phyloP scores from a whole-genome alignment of 2,888 invertebrate genomes.

The Amblyteles armatorius region DNA sequence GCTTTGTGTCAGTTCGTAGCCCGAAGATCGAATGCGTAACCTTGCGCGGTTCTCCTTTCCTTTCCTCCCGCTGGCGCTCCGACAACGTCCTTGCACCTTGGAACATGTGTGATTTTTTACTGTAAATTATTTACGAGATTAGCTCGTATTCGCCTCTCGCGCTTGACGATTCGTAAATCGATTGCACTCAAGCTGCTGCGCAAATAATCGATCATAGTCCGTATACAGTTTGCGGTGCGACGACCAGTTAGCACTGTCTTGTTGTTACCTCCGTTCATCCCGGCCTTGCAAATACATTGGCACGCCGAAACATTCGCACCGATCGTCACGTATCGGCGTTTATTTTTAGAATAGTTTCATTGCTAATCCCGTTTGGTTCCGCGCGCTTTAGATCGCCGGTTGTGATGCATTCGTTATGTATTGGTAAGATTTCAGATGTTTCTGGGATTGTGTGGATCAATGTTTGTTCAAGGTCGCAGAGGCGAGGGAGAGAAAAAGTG shows the following conservation, averaged over 20 bases:
- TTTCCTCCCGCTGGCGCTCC: neutral
- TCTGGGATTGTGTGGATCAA: constrained; percentile 8
- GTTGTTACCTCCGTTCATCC: constrained; percentile 24
- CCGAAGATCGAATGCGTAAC: constrained; percentile 41
- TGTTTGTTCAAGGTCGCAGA: constrained; percentile 8
- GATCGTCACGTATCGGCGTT: constrained; percentile 54
- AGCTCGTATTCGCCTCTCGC: neutral
- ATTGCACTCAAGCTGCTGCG: neutral
- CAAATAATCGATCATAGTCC: neutral
- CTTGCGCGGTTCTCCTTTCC: neutral
- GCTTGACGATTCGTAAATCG: neutral
- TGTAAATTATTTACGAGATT: neutral
- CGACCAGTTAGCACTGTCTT: constrained; percentile 44
- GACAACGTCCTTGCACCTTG: neutral
- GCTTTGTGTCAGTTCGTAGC: constrained; percentile 24
- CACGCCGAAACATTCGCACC: constrained; percentile 55
- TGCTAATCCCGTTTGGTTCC: constrained; percentile 38
- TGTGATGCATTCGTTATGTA: constrained; percentile 31
- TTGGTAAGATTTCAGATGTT: constrained; percentile 18
- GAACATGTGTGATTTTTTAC: neutral
- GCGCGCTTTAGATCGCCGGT: constrained; percentile 9
- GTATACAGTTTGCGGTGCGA: neutral
- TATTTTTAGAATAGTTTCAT: constrained; percentile 58
- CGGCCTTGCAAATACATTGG: constrained; percentile 59
- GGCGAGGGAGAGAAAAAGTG: neutral